phyloP scores from a whole-genome alignment of 2,797 vertebrate species.

The Gallinago nigripennis region DNA sequence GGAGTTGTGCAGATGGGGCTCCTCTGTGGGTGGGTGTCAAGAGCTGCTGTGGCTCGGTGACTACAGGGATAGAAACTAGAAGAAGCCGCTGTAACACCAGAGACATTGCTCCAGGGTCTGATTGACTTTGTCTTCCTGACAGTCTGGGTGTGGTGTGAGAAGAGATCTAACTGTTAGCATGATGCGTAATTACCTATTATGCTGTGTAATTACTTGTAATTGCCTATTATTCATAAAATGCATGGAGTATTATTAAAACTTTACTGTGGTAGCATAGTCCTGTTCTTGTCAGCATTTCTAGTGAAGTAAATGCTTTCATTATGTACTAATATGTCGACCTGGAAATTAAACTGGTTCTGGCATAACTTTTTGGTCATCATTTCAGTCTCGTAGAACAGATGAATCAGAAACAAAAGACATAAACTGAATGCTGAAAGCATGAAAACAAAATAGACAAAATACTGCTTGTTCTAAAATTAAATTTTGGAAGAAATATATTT shows the following conservation, averaged over 20 bases:
- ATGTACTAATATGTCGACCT: fast-evolving
- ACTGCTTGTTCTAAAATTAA: background rate
- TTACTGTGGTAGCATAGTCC: background rate
- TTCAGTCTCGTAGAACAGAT: background rate
- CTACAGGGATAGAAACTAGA: background rate
- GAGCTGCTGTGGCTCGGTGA: background rate
- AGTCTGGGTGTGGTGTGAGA: background rate
- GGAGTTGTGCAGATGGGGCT: background rate
- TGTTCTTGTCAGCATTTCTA: background rate
- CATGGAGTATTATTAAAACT: background rate
- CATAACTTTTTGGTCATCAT: background rate
- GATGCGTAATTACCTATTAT: background rate
- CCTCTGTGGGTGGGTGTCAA: background rate
- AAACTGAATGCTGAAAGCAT: background rate
- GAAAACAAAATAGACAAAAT: background rate
- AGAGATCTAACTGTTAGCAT: background rate
- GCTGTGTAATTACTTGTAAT: background rate
- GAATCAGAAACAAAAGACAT: background rate
- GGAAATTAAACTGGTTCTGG: background rate
- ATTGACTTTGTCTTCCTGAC: background rate
- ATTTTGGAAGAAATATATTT: background rate
- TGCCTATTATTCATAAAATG: background rate
- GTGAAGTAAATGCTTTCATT: background rate
- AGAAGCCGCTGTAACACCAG: background rate
- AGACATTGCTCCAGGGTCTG: fast-evolving